Base-by-base conservation (phyloP, 2,888 invertebrate genomes). In the Drosophila falleni region DNA sequence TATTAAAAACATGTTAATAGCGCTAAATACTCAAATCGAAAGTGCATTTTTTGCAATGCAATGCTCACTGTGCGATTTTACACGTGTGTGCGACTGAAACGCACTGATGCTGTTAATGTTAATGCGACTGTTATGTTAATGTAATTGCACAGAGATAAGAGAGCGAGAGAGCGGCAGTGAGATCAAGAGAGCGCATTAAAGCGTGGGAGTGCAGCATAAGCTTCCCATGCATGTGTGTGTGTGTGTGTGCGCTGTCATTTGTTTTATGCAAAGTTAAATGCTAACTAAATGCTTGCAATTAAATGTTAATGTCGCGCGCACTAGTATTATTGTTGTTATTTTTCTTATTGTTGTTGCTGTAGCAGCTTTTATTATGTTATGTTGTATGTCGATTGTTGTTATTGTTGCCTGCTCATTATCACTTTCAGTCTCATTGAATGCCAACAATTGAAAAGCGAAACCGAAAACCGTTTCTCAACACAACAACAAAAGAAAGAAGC, bases 231-330 rank as follows among this genome's bases (percentile, higher is more conserved):
- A 10, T 35, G n/a, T 42, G 11, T 9, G 15, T 37, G 44, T 51
- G 23, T 42, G 16, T 33, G 33, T 42, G 39, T 23, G 23, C 5
- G 26, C 13, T 80, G 71, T 65, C 69, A 74, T 83, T 89, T 84
- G 86, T 84, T 89, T 85, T 89, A 85, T 85, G 84, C 89, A 85
- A 84, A 85, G 65, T 68, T 89, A 85, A 85, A 84, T 89, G 88
- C 76, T 78, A 60, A 84, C 84, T 85, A 85, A 85, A 85, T 89
- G 82, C 76, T 84, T 64, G 78, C 79, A 87, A 85, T 85, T 85
- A 85, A 89, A 84, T 87, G 82, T 82, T 86, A 83, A 88, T 88
- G 89, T 74, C 69, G 83, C 82, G 50, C 68, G 55, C 76, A 42
- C 46, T 65, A 59, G 58, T 50, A 19, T 11, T 50, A n/a, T 50